Base-by-base conservation (phyloP, 2,888 invertebrate species). In the Hypercompe scribonia region DNA sequence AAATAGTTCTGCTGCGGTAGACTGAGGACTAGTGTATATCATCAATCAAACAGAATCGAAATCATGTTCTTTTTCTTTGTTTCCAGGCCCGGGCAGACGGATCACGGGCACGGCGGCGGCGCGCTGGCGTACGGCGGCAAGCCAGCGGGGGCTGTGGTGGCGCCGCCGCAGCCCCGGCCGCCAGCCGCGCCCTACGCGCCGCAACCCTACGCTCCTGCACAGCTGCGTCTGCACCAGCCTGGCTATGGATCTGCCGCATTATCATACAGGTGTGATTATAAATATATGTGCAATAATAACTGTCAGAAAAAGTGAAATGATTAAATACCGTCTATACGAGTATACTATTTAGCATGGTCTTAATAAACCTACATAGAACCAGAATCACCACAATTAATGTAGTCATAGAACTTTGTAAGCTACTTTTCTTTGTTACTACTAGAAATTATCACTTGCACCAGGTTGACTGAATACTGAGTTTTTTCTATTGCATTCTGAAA, bases 91-190 rank as follows among this genome's bases (percentile, higher is more conserved):
- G 95, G 95, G 90, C 94, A 94, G 88, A 90, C 93, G 89, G 95
- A 95, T 87, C 94, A 94, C 94, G 93, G 93, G 84, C 88, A 89
- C 91, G 91, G 90, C 88, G 92, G 91, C 88, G 92, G 91, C 90
- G 92, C 93, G 88, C 92, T 93, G 94, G 92, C 93, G 87, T 93
- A 93, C 93, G 94, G 94, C 88, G 94, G 93, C 87, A 93, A 93
- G 90, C 92, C 91, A 74, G 90, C 90, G 88, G 93, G 90, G 87
- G 92, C 88, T 85, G 90, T 88, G 88, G 92, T 90, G 86, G 91
- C 86, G 86, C 89, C 90, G 82, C 91, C 92, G 89, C 92, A 87
- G 88, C 93, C 92, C 78, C 91, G 93, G 81, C 90, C 90, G 88
- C 93, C 94, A 87, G 89, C 94, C 87, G 93, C 94, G 85, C 93